phyloP scores from a whole-genome alignment of 2,113 vertebrate genomes.

The Laticauda colubrina region DNA sequence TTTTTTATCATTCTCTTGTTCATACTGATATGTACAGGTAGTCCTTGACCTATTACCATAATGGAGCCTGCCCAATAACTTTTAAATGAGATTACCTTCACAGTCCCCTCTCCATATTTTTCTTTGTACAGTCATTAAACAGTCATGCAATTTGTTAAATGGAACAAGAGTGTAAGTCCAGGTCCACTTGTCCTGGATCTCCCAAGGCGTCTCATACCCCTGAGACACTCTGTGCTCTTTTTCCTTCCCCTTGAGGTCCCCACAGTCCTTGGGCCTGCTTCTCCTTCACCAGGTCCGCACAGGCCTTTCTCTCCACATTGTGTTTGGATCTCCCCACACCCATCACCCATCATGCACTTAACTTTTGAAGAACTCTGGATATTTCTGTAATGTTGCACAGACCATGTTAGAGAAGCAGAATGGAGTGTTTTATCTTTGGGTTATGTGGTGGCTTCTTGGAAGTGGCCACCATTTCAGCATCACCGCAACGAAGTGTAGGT shows the following conservation, averaged over 20 bases:
- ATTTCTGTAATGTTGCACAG: neutral
- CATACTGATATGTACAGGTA: neutral
- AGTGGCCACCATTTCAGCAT: neutral
- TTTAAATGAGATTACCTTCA: neutral
- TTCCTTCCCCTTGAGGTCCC: neutral
- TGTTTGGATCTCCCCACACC: neutral
- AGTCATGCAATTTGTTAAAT: neutral
- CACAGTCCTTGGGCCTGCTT: neutral
- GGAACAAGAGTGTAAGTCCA: neutral
- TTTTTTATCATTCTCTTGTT: neutral
- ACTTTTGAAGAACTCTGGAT: neutral
- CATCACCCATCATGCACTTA: neutral
- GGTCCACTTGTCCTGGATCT: neutral
- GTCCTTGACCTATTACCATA: neutral
- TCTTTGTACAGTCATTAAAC: neutral
- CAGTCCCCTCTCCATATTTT: neutral
- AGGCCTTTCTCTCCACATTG: neutral
- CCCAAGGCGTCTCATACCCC: neutral
- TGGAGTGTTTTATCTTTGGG: neutral
- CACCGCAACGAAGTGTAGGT: neutral
- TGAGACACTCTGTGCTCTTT: neutral
- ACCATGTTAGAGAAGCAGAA: neutral
- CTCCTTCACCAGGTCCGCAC: neutral
- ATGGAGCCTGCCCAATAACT: neutral
- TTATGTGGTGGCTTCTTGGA: neutral